Conservation (phyloP, 2,888 invertebrate species). For the Cryptus viduatorius region DNA sequence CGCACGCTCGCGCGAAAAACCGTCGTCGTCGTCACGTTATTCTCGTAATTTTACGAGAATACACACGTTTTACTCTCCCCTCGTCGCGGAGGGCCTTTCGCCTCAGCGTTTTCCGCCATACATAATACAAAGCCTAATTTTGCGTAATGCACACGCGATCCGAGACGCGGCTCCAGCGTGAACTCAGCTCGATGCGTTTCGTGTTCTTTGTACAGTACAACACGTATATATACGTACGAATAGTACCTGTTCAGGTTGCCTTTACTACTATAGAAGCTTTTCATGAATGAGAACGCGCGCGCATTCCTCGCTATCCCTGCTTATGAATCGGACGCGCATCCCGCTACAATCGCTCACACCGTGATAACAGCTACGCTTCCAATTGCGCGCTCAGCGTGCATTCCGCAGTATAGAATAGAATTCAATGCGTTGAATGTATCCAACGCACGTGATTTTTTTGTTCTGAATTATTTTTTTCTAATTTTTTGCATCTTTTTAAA, state of each 20-base stretch:
- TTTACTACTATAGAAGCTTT: slow-evolving; percentile 48
- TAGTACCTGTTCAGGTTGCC: slow-evolving; percentile 10
- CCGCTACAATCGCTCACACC: slow-evolving; percentile 10
- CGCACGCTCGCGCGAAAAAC: slow-evolving; percentile 61
- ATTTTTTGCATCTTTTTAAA: too few species aligned
- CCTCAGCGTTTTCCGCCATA: slow-evolving; percentile 45
- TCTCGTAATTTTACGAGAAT: slow-evolving; percentile 61
- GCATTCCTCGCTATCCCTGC: slow-evolving; percentile 43
- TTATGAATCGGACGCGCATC: slow-evolving; percentile 35
- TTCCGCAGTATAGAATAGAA: not conserved
- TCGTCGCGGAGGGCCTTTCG: slow-evolving; percentile 22
- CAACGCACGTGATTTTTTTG: too few species aligned
- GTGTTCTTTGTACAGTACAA: not conserved
- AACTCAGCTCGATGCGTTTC: slow-evolving; percentile 12
- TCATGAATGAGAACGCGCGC: slow-evolving; percentile 63
- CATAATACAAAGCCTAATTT: slow-evolving; percentile 56
- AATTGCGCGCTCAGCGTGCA: slow-evolving; percentile 7
- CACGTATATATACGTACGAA: not conserved
- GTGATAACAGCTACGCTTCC: slow-evolving; percentile 6
- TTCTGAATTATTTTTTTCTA: too few species aligned
- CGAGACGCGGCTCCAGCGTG: not conserved
- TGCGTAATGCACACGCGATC: slow-evolving; percentile 63
- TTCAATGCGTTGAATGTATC: not conserved
- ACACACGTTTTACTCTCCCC: slow-evolving; percentile 55
- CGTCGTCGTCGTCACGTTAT: slow-evolving; percentile 57